Percentiles rank a stretch among this genome's conserved stretches.
Conservation (phyloP, 1,140 invertebrate genomes). For the Melanaphis sacchari region DNA sequence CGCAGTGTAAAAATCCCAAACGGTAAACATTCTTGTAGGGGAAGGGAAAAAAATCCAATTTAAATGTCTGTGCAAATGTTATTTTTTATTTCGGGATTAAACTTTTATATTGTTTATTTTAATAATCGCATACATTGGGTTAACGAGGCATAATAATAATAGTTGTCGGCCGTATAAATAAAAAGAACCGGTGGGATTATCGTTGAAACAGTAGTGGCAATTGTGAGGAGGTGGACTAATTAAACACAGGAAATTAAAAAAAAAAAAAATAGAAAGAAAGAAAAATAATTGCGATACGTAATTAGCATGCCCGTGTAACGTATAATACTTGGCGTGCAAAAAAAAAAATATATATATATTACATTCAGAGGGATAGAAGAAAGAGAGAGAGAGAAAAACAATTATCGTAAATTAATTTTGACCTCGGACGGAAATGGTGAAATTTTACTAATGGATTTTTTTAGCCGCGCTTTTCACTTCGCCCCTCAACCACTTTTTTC, state of each 20-base stretch:
- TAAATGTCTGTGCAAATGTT: constrained; percentile 53
- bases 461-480: not conserved
- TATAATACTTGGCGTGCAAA: constrained; percentile 38
- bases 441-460: constrained; percentile 54
- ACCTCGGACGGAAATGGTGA: constrained; percentile 49
- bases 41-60: constrained; percentile 46
- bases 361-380: not conserved
- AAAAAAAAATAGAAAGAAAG: constrained; percentile 43
- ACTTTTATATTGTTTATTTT: constrained; percentile 56
- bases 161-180: constrained; percentile 42
- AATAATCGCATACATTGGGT: constrained; percentile 50
- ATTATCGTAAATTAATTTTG: constrained; percentile 57
- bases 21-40: constrained; percentile 4
- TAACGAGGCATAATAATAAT: constrained; percentile 57
- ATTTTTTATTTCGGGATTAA: constrained; percentile 53
- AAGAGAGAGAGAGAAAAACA: constrained; percentile 18
- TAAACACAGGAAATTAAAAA: constrained; percentile 56
- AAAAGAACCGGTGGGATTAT: constrained; percentile 51
- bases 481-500: not conserved
- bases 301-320: constrained; percentile 45
- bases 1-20: constrained; percentile 42
- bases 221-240: constrained; percentile 51
- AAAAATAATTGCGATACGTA: constrained; percentile 55
- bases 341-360: constrained; percentile 32
- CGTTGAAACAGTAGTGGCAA: not conserved